phyloP scores from a whole-genome alignment of 2,797 vertebrate genomes.

The Xerus rutilus region DNA sequence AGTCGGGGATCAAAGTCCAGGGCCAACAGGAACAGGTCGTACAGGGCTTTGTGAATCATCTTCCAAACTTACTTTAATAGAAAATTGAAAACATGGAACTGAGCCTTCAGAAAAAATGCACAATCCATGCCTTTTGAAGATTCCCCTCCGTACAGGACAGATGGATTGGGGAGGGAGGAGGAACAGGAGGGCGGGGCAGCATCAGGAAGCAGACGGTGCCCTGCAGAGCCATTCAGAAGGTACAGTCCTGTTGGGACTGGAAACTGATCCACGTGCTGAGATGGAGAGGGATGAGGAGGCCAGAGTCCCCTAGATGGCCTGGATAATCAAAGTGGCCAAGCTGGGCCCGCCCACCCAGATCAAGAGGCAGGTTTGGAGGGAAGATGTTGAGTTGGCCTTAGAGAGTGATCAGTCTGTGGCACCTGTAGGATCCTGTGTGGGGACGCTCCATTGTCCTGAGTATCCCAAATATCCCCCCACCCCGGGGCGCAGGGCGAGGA shows the following conservation, averaged over 20 bases:
- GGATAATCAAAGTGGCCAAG: background rate
- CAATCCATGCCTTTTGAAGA: background rate
- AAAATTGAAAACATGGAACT: background rate
- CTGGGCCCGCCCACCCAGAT: background rate
- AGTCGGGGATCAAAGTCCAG: background rate
- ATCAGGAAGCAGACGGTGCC: background rate
- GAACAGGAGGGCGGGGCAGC: rapidly evolving
- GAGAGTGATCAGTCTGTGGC: rapidly evolving
- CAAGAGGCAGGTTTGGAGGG: background rate
- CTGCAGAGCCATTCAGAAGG: background rate
- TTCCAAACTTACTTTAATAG: background rate
- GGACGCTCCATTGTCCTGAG: background rate
- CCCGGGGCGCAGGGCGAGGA: background rate
- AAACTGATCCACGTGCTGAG: background rate
- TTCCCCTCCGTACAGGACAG: rapidly evolving
- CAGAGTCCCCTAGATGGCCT: background rate
- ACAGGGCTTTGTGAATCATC: background rate
- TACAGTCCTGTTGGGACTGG: background rate
- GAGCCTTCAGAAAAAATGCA: background rate
- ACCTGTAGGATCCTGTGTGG: background rate
- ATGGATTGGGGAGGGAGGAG: background rate
- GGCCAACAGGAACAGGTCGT: background rate
- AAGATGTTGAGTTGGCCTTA: background rate
- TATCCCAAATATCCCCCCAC: background rate
- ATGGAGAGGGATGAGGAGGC: background rate